Evolutionary conservation across 2,888 invertebrate species (phyloP).

Genomic region (Dione vanillae): DNA sequence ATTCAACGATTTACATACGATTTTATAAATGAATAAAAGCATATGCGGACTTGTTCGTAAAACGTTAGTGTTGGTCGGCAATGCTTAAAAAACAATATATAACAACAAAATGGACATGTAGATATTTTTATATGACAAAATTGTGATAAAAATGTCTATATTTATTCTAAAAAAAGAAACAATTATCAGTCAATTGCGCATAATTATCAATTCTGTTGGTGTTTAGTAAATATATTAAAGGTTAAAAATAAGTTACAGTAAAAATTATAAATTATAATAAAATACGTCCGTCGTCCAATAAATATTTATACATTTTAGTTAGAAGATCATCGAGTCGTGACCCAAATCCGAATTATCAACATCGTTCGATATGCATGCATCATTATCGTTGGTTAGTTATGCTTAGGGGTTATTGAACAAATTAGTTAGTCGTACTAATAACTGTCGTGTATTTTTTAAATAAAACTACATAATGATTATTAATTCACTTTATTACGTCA

Average conservation of each 20-base stretch:
- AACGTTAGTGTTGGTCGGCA: no score
- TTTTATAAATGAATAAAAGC: no score
- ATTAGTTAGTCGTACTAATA: background rate
- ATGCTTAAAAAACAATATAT: no score
- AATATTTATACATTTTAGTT: background rate
- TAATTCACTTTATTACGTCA: no score
- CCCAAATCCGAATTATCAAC: slow-evolving; percentile 9
- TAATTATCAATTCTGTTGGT: background rate
- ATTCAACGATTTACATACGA: no score
- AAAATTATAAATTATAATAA: background rate
- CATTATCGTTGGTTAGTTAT: background rate
- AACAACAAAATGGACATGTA: no score
- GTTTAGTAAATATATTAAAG: background rate
- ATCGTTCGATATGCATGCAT: background rate
- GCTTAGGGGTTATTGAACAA: background rate
- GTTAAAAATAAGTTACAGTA: background rate
- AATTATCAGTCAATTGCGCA: background rate
- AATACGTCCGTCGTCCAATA: background rate
- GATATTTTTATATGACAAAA: no score
- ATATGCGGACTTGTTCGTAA: no score
- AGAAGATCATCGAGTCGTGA: slow-evolving; percentile 6
- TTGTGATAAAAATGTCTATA: no score
- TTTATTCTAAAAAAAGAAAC: background rate
- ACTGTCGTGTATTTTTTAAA: no score
- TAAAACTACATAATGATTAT: no score